phyloP scores from a whole-genome alignment of 2,113 vertebrate species.

The Edolisoma coerulescens region DNA sequence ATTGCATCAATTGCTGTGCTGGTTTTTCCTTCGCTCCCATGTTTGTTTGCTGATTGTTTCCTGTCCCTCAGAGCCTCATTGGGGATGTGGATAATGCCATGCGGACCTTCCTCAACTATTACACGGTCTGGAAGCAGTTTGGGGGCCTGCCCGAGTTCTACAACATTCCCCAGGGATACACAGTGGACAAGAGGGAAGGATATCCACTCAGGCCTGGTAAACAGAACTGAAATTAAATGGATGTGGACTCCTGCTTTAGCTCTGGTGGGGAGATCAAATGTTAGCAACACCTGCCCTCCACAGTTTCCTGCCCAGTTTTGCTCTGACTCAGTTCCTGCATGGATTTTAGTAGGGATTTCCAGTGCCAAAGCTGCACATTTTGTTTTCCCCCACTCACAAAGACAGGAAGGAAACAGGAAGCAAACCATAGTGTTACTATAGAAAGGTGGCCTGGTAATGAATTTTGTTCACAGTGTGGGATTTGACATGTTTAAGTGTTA shows the following conservation, averaged over 20 bases:
- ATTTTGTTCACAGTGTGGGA: background rate
- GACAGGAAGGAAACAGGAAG: background rate
- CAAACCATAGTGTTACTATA: background rate
- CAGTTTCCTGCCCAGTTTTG: background rate
- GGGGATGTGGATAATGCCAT: conserved; percentile 90
- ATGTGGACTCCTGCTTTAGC: background rate
- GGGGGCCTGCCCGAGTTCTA: conserved; percentile 97
- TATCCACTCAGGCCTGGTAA: conserved; percentile 94
- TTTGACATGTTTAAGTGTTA: background rate
- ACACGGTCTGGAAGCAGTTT: conserved; percentile 97
- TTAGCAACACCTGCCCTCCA: background rate
- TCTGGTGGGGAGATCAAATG: background rate
- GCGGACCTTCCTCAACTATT: conserved; percentile 95
- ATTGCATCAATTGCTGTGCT: background rate
- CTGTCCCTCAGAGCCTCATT: conserved; percentile 81
- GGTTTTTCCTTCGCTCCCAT: background rate
- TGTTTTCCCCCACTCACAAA: background rate
- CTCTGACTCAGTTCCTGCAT: background rate
- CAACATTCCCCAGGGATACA: conserved; percentile 96
- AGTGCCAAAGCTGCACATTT: background rate
- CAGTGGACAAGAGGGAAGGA: conserved; percentile 95
- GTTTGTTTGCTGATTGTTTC: background rate
- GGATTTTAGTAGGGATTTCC: background rate
- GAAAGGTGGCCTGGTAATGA: background rate
- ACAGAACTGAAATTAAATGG: background rate